A percentile compares a stretch with the other conserved stretches of the same genome.
phyloP scores from a whole-genome alignment of 2,797 vertebrate species.

The Pagetopsis macropterus region DNA sequence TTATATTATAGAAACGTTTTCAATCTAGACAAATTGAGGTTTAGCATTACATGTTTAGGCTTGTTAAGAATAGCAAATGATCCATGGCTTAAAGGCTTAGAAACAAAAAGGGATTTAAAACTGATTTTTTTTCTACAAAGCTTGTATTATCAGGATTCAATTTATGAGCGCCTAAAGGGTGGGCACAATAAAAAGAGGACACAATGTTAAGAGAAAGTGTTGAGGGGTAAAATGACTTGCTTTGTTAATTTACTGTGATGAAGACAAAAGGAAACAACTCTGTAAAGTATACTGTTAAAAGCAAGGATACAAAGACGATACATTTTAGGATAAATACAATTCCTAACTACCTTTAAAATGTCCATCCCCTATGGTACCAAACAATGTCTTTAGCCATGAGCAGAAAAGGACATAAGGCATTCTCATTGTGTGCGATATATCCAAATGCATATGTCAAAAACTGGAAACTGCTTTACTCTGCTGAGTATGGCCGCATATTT shows the following conservation, averaged over 20 bases:
- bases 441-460: constrained; percentile 30
- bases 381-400: constrained; percentile 11
- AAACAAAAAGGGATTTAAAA: constrained; percentile 68
- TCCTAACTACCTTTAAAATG: constrained; percentile 29
- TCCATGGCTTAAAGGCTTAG: constrained; percentile 53
- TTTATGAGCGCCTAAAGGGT: constrained; percentile 31
- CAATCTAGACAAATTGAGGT: constrained; percentile 36
- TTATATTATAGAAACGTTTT: constrained; percentile 19
- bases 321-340: constrained; percentile 4
- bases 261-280: constrained; percentile 16
- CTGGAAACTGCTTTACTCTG: constrained; percentile 21
- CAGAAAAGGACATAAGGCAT: constrained; percentile 15
- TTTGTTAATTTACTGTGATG: constrained; percentile 27
- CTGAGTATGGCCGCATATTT: constrained; percentile 26
- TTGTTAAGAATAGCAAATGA: constrained; percentile 50
- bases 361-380: constrained; percentile 1
- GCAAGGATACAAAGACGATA: constrained; percentile 24
- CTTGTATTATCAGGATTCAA: constrained; percentile 59
- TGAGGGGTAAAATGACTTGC: constrained; percentile 12
- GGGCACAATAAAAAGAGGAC: constrained; percentile 37
- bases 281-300: constrained; percentile 22
- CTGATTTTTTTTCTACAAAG: constrained; percentile 45
- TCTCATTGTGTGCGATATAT: constrained; percentile 34
- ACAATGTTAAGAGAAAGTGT: constrained; percentile 27
- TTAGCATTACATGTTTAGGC: constrained; percentile 39